Evolutionary conservation across 2,797 vertebrate species (phyloP).

Genomic region (Semotilus atromaculatus): DNA sequence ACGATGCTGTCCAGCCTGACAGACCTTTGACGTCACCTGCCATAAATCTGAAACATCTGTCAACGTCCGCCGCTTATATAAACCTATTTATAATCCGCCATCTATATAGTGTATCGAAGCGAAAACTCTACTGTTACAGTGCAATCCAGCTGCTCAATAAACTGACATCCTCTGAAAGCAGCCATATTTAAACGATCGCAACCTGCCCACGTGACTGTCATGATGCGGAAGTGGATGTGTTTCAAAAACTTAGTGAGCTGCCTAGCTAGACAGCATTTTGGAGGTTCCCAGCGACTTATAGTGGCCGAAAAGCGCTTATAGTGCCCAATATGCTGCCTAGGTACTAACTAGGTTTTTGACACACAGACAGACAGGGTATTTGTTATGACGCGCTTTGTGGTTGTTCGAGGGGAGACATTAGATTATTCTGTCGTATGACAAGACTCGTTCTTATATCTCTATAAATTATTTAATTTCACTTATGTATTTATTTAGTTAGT

Average conservation of each 20-base stretch:
- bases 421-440: not conserved
- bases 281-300: not conserved
- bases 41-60: constrained; percentile 10
- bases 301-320: too few relatives aligned
- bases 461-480: rapidly evolving
- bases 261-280: not conserved
- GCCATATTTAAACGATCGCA: constrained; percentile 78
- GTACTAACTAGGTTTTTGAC: not conserved
- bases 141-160: constrained; percentile 12
- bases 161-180: constrained; percentile 56
- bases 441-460: not conserved
- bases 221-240: not conserved
- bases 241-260: not conserved
- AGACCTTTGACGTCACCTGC: constrained; percentile 17
- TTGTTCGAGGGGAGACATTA: not conserved
- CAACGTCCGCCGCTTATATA: not conserved
- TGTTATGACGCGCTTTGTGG: constrained; percentile 5
- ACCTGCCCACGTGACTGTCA: constrained; percentile 73
- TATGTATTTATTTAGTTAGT: not conserved
- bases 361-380: not conserved
- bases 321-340: not conserved
- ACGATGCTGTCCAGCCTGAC: constrained; percentile 2
- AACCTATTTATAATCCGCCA: not conserved
- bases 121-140: not conserved
- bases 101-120: not conserved